These are phyloP conservation scores for Microctonus brassicae DNA, from an alignment of 2,888 invertebrate species.

Conservation along the genomic window DNA sequence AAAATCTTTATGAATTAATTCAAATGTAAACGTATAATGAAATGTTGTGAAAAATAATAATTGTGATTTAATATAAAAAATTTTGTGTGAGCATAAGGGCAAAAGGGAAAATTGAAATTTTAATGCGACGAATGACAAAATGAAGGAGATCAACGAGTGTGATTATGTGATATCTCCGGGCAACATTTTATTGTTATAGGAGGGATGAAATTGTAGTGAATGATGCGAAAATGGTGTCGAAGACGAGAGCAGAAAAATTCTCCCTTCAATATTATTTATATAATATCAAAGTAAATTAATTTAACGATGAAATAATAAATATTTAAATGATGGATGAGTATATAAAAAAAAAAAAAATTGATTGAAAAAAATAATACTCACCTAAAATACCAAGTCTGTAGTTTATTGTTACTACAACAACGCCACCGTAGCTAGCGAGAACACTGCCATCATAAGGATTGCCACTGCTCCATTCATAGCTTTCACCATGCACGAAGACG, in stretches of 20 bases:
- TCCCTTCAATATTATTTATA: not conserved
- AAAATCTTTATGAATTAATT: not conserved
- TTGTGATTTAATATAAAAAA: not conserved
- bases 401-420: constrained; percentile 89
- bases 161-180: not conserved
- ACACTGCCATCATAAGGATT: constrained; percentile 98
- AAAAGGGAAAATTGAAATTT: not conserved
- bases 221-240: not conserved
- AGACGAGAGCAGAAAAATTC: not conserved
- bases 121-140: not conserved
- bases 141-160: not conserved
- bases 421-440: constrained; percentile 91
- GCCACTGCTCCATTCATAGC: constrained; percentile 98
- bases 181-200: not conserved
- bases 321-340: not conserved
- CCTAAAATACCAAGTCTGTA: constrained; percentile 86
- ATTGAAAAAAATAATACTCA: constrained; percentile 69
- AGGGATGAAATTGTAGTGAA: not conserved
- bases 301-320: not conserved
- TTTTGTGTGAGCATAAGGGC: not conserved
- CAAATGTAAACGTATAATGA: not conserved
- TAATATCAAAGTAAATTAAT: not conserved
- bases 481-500: constrained; percentile 95
- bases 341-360: not conserved
- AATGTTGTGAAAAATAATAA: not conserved